Base-by-base conservation (phyloP, 1,140 invertebrate genomes). In the Drosophila chauvacae region DNA sequence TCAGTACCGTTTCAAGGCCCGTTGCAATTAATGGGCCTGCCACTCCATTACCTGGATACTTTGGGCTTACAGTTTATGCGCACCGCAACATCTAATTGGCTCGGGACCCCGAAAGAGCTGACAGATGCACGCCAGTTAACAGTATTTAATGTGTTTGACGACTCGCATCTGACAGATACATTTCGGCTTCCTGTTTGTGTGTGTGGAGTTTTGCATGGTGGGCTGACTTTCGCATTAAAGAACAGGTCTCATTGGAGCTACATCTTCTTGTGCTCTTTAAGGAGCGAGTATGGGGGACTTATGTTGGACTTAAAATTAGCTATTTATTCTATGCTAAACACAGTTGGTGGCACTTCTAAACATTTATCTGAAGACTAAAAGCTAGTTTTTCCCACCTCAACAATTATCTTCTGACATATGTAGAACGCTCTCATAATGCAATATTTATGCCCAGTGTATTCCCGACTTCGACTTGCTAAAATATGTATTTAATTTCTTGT, bases 11-110 rank as follows among this genome's bases (percentile, higher is more conserved):
- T 87, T 30, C 69, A 63, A 74, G 63, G 66, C 71, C 83, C 84
- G 76, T 80, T 88, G 75, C 66, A 87, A 80, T 86, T 86, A 87
- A 88, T 80, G 84, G 79, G 80, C 80, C 70, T 41, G 23, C 63
- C 64, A 75, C 50, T 63, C 57, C 35, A 58, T 45, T 68, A 47
- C 23, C 30, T n/a, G 18, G 13, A 16, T 42, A 42, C 65, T 74
- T 26, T 50, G 13, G 42, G 23, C 50, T 73, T 64, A 45, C 42
- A 75, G 60, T 41, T 61, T 80, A 70, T 51, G 70, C 45, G 41
- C 56, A 50, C 68, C 72, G 20, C 48, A 68, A 56, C 63, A 47
- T 77, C 72, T 59, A 77, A 77, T 77, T 77, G 56, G 62, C 50
- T 55, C 50, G 16, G 16, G 37, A 53, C 57, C 20, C 28, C 37